Evolutionary conservation across 1,140 invertebrate species (phyloP).

Genomic region (Platyscapa corneri): DNA sequence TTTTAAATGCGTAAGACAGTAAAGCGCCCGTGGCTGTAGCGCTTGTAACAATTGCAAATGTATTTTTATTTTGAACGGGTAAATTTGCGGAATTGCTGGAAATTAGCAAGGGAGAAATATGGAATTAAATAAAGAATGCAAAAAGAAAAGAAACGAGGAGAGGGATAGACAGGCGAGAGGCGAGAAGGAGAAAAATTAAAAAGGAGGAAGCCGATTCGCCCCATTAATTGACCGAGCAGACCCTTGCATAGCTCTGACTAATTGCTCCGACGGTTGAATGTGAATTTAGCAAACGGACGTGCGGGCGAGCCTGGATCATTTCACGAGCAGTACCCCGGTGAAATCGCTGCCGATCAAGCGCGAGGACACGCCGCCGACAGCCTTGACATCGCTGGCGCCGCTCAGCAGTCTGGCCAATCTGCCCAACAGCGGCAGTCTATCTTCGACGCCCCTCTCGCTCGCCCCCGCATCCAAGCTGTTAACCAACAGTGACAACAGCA

Average conservation of each 20-base stretch:
- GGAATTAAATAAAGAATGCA: too few relatives aligned
- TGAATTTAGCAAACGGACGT: conserved; percentile 71
- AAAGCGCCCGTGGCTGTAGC: too few relatives aligned
- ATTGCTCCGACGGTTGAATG: conserved; percentile 11
- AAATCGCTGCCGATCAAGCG: conserved; percentile 71
- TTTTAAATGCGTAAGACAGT: too few relatives aligned
- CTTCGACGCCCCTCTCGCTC: conserved; percentile 69
- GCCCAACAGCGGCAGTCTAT: conserved; percentile 67
- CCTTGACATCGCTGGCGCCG: conserved; percentile 70
- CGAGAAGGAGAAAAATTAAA: not conserved
- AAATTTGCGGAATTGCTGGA: too few relatives aligned
- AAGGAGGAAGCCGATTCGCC: not conserved
- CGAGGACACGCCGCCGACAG: conserved; percentile 72
- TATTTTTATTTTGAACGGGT: too few relatives aligned
- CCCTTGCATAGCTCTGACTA: conserved; percentile 9
- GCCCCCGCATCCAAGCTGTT: conserved; percentile 71
- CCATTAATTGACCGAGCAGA: not conserved
- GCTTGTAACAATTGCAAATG: too few relatives aligned
- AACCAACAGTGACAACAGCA: conserved; percentile 69
- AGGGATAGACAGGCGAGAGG: not conserved
- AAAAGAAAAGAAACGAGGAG: not conserved
- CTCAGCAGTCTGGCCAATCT: conserved; percentile 73
- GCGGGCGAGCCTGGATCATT: conserved; percentile 71
- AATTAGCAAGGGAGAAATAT: too few relatives aligned
- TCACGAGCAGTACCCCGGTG: conserved; percentile 67